Evolutionary conservation across 2,113 vertebrate species (phyloP).

Genomic region (Miniopterus natalensis): DNA sequence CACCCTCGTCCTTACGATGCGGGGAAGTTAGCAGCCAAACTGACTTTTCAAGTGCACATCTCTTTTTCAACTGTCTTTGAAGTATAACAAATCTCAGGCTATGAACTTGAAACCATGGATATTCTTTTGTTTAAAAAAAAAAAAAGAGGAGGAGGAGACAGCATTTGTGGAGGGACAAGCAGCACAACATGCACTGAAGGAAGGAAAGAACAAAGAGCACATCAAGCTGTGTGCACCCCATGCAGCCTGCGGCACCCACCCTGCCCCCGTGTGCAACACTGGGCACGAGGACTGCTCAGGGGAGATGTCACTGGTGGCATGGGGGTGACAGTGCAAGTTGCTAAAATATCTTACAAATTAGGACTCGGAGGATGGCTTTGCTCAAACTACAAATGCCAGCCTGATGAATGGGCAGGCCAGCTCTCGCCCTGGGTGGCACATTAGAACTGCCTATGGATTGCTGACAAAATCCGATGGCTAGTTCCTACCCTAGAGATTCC

Average conservation of each 20-base stretch:
- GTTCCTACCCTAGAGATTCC: not conserved
- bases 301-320: not conserved
- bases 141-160: not conserved
- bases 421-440: not conserved
- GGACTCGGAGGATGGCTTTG: conserved; percentile 31
- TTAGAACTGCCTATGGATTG: not conserved
- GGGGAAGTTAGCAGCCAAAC: not conserved
- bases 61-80: conserved; percentile 37
- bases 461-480: not conserved
- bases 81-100: not conserved
- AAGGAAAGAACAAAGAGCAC: conserved; percentile 25
- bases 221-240: not conserved
- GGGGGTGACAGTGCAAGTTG: conserved; percentile 68
- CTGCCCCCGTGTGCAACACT: fast-evolving
- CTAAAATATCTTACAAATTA: conserved; percentile 79
- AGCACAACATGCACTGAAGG: conserved; percentile 31
- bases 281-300: not conserved
- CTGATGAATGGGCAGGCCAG: not conserved
- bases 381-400: not conserved
- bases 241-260: not conserved
- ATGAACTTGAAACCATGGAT: not conserved
- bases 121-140: not conserved
- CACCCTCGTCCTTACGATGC: not conserved
- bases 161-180: not conserved
- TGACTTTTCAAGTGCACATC: not conserved